Conservation (phyloP, 2,888 invertebrate species). For the Cephus pygmeus region DNA sequence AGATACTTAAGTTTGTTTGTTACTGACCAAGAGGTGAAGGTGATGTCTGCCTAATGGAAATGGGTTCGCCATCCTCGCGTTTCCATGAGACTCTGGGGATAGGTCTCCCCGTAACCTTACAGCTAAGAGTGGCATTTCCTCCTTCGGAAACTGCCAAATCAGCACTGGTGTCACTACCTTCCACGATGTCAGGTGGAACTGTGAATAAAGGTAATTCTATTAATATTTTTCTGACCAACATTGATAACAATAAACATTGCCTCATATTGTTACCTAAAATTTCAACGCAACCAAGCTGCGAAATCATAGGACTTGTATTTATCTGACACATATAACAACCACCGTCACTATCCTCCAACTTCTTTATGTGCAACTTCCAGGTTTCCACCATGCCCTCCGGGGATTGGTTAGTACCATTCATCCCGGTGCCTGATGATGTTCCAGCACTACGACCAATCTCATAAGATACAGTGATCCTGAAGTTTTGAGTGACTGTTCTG, state of each 20-base stretch:
- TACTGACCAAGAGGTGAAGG: conserved; percentile 1
- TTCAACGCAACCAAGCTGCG: conserved; percentile 87
- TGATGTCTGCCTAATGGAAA: conserved; percentile 64
- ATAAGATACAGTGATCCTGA: conserved; percentile 83
- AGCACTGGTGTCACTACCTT: conserved; percentile 71
- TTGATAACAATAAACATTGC: not conserved
- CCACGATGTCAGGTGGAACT: conserved; percentile 74
- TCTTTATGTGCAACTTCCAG: conserved; percentile 87
- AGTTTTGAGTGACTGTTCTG: conserved; percentile 85
- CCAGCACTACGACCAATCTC: conserved; percentile 70
- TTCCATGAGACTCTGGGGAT: conserved; percentile 72
- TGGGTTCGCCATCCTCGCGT: conserved; percentile 71
- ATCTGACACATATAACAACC: conserved; percentile 95
- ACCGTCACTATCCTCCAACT: conserved; percentile 83
- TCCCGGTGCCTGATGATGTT: conserved; percentile 66
- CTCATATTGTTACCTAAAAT: conserved; percentile 77
- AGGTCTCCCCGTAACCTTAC: conserved; percentile 71
- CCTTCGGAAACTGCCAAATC: conserved; percentile 73
- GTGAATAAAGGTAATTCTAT: conserved; percentile 24
- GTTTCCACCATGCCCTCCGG: conserved; percentile 85
- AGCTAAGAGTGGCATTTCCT: conserved; percentile 72
- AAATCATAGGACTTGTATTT: conserved; percentile 88
- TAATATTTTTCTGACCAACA: not conserved
- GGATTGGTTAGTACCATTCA: conserved; percentile 83
- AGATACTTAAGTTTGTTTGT: conserved; percentile 31